Percentiles rank a stretch among this genome's conserved stretches.
Evolutionary conservation across 2,113 vertebrate genomes (phyloP).

Genomic region (human): GRCh38 chr3:188433501-188434000

Average conservation of each 20-base stretch:
- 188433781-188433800: neutral
- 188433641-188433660: neutral
- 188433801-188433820: neutral
- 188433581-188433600: neutral
- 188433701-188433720: neutral
- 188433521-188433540: slow-evolving; percentile 82
- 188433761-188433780: too few species aligned
- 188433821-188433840: neutral
- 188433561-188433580: slow-evolving; percentile 29
- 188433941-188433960: neutral
- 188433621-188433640: neutral
- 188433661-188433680: neutral
- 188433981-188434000: neutral
- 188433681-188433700: neutral
- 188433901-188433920: neutral
- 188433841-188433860: slow-evolving; percentile 59
- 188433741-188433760: too few species aligned
- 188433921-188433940: neutral
- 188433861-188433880: slow-evolving; percentile 47
- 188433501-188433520: slow-evolving; percentile 80
- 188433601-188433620: neutral
- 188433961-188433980: neutral
- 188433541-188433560: slow-evolving; percentile 80
- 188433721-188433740: neutral
- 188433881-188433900: neutral